phyloP scores from a whole-genome alignment of 2,888 invertebrate species.

The Tolmerus cingulatus region DNA sequence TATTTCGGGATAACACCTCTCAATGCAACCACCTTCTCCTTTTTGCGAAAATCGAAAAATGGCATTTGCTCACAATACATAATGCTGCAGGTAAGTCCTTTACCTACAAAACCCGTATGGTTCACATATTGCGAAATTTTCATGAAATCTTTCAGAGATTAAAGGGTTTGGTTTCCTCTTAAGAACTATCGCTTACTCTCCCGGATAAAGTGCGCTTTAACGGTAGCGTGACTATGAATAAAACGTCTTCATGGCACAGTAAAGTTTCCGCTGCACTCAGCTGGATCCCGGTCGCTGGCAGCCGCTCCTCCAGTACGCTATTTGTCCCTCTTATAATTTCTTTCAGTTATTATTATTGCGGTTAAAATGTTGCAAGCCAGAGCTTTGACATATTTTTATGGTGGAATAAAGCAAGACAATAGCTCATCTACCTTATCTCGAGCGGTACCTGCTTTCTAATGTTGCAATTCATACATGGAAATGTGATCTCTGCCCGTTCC shows the following conservation, averaged over 20 bases:
- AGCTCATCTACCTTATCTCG: constrained; percentile 22
- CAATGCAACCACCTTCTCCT: neutral
- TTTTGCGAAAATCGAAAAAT: neutral
- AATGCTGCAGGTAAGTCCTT: neutral
- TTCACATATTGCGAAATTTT: neutral
- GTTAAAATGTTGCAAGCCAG: constrained; percentile 27
- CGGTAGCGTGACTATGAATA: constrained; percentile 21
- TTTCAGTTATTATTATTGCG: constrained; percentile 26
- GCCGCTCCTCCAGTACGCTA: neutral
- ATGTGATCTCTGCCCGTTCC: neutral
- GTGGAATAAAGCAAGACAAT: constrained; percentile 32
- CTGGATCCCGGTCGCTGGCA: neutral
- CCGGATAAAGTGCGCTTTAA: neutral
- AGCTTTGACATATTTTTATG: constrained; percentile 39
- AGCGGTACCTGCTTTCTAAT: constrained; percentile 16
- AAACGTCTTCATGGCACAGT: constrained; percentile 8
- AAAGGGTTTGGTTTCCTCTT: neutral
- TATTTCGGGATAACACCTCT: too few species aligned
- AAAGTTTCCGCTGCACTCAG: constrained; percentile 14
- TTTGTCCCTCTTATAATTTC: neutral
- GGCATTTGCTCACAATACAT: neutral
- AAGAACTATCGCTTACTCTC: neutral
- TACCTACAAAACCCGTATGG: neutral
- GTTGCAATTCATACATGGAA: constrained; percentile 27
- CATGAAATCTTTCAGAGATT: neutral